Conservation (phyloP, 2,888 invertebrate genomes). For the Drosophila antonietae region DNA sequence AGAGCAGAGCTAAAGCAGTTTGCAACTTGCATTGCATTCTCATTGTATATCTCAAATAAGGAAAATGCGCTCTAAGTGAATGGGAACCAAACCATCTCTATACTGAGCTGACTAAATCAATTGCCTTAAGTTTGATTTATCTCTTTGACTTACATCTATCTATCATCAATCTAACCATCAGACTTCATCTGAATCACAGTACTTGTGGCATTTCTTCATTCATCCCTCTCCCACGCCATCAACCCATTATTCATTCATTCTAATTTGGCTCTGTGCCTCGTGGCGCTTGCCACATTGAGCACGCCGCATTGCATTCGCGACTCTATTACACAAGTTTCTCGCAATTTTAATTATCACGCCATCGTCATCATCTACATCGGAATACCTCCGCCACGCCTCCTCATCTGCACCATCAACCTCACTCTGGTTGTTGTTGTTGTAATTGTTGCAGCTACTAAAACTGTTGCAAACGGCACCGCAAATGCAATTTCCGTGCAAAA, state of each 20-base stretch:
- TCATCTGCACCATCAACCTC: neutral
- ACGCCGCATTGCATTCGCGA: slow-evolving; percentile 45
- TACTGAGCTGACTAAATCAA: slow-evolving; percentile 2
- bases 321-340: slow-evolving; percentile 47
- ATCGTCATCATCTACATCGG: slow-evolving; percentile 30
- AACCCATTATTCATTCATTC: slow-evolving; percentile 33
- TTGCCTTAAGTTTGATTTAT: slow-evolving; percentile 12
- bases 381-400: neutral
- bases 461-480: slow-evolving; percentile 52
- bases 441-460: slow-evolving; percentile 43
- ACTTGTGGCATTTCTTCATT: neutral
- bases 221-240: neutral
- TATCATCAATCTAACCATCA: slow-evolving; percentile 3
- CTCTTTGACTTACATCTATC: too few species aligned
- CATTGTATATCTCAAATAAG: neutral
- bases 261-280: slow-evolving; percentile 46
- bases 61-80: neutral
- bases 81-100: neutral
- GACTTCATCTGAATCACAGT: neutral
- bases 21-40: neutral
- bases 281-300: slow-evolving; percentile 25
- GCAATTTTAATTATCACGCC: slow-evolving; percentile 65
- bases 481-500: slow-evolving; percentile 72
- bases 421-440: neutral
- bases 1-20: neutral